Base-by-base conservation (phyloP, 2,888 invertebrate species). In the Drosophila parthenogenetica region DNA sequence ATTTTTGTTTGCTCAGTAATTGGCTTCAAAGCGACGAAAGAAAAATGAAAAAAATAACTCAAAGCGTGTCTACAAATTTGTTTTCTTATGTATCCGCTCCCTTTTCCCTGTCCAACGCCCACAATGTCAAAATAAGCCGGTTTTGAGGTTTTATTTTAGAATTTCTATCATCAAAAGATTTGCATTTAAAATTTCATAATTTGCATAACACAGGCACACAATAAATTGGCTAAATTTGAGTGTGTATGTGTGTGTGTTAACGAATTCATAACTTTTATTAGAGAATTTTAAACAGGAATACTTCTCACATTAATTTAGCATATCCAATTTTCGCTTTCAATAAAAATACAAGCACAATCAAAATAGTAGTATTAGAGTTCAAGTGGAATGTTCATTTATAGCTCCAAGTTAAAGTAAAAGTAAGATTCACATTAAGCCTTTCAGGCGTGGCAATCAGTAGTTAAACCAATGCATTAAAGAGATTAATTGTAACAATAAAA, bases 1-100 rank as follows among this genome's bases (percentile, higher is more conserved):
- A 79, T 68, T 84, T 83, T 87, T 72, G 81, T 79, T 83, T 73
- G 87, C 58, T 64, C 77, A 81, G 81, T 83, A 83, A 83, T 83
- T 83, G 83, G 87, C 83, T 75, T 73, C 39, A 59, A 43, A 54
- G 32, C 46, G 29, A 66, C 43, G 45, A 55, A 35, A 55, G 39
- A 54, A 62, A 35, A 17, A 14, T 14, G 61, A n/a, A 48, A 17
- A 45, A 16, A 53, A 61, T 32, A 19, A 22, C 37, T n/a, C 35
- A 25, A 72, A 72, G 77, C 68, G 60, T 77, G 73, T 73, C 65
- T 53, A 69, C 73, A 72, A 76, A 77, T 77, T 70, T 66, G 57
- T 61, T 49, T 49, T 61, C 29, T 32, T 42, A 1, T 11, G 8
- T 32, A 14, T 17, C 13, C 16, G 8, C 5, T 7, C 29, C 55